Conservation (phyloP, 2,888 invertebrate genomes). For the Dicroscelio sp. region DNA sequence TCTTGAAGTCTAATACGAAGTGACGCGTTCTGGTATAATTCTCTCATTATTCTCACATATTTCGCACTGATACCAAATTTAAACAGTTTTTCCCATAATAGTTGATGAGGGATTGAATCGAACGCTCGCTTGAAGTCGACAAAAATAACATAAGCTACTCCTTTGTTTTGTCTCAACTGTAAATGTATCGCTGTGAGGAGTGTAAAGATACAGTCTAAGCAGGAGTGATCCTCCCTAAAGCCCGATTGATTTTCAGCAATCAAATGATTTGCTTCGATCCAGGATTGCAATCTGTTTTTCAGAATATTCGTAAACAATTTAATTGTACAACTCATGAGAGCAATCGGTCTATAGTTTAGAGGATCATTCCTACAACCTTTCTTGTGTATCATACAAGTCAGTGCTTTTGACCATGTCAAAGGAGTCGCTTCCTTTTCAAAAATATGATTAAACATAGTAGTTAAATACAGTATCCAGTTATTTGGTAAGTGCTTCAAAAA, state of each 20-base stretch:
- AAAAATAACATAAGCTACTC: not conserved
- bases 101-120: not conserved
- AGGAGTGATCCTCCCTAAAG: not conserved
- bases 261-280: not conserved
- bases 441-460: not conserved
- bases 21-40: too few species aligned
- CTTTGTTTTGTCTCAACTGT: not conserved
- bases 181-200: not conserved
- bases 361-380: not conserved
- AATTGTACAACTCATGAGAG: not conserved
- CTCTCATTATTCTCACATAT: not conserved
- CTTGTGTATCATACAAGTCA: not conserved
- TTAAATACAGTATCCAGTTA: not conserved
- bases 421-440: not conserved
- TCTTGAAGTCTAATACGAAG: too few species aligned
- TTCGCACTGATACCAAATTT: not conserved
- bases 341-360: not conserved
- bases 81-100: not conserved
- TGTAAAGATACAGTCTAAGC: not conserved
- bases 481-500: not conserved
- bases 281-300: not conserved
- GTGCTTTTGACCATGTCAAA: not conserved
- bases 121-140: not conserved
- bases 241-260: not conserved
- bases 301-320: not conserved